These are phyloP conservation scores for Lithobates sylvaticus DNA, from an alignment of 2,797 vertebrate genomes.

Conservation along the genomic window DNA sequence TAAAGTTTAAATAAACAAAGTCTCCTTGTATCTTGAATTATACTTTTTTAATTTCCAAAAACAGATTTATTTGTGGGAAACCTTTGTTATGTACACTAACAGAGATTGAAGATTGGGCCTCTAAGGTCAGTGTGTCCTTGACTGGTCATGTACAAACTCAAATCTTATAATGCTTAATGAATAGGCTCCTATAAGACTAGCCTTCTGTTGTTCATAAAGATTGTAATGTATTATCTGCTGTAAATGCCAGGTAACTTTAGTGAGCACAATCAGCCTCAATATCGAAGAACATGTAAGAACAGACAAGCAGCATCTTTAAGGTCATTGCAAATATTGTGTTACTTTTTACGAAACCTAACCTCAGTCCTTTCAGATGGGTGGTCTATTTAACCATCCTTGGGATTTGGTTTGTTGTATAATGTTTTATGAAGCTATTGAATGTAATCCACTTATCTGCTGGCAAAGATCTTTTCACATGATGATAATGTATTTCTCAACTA, in stretches of 20 bases:
- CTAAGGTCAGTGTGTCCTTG: slow-evolving; percentile 21
- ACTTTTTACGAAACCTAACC: slow-evolving; percentile 86
- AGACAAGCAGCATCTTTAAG: slow-evolving; percentile 82
- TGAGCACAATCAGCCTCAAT: slow-evolving; percentile 80
- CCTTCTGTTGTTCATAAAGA: slow-evolving; percentile 47
- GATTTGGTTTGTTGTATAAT: slow-evolving; percentile 74
- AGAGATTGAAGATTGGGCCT: background rate
- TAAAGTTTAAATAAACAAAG: slow-evolving; percentile 8
- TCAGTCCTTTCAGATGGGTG: slow-evolving; percentile 72
- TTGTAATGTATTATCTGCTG: slow-evolving; percentile 49
- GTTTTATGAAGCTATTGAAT: slow-evolving; percentile 73
- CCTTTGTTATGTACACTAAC: background rate
- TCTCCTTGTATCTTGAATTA: slow-evolving; percentile 10
- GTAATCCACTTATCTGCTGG: slow-evolving; percentile 70
- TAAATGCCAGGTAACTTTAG: slow-evolving; percentile 87
- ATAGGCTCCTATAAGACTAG: slow-evolving; percentile 16
- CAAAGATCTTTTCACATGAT: slow-evolving; percentile 73
- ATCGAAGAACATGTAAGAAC: slow-evolving; percentile 80
- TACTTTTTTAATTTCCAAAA: slow-evolving; percentile 13
- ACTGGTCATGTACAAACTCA: background rate
- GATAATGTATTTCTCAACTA: slow-evolving; percentile 52
- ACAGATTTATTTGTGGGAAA: slow-evolving; percentile 9
- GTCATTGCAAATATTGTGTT: slow-evolving; percentile 89
- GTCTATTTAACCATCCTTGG: slow-evolving; percentile 71
- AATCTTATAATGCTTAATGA: slow-evolving; percentile 38